These are phyloP conservation scores for Tyria jacobaeae DNA, from an alignment of 2,888 invertebrate genomes.

Conservation along the genomic window DNA sequence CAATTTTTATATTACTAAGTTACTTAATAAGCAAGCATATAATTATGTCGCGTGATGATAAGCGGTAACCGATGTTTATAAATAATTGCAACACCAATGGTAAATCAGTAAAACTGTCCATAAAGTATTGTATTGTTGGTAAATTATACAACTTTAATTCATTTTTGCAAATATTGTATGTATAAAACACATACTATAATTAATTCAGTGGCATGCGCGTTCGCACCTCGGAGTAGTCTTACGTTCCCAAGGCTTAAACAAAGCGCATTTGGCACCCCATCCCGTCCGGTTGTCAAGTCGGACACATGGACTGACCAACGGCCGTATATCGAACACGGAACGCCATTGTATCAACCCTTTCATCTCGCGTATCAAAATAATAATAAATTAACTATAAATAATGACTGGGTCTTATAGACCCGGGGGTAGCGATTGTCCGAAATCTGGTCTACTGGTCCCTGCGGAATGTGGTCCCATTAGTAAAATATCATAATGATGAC, in stretches of 20 bases:
- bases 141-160: background rate
- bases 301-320: constrained; percentile 71
- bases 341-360: constrained; percentile 79
- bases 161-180: constrained; percentile 5
- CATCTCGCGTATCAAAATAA: constrained; percentile 84
- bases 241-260: constrained; percentile 65
- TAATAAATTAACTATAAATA: constrained; percentile 85
- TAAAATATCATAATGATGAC: constrained; percentile 78
- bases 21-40: background rate
- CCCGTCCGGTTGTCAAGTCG: constrained; percentile 54
- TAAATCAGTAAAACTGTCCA: too few species aligned
- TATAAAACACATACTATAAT: constrained; percentile 12
- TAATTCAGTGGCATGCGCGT: constrained; percentile 25
- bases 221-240: constrained; percentile 22
- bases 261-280: constrained; percentile 57
- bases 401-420: constrained; percentile 62
- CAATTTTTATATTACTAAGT: background rate
- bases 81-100: too few species aligned
- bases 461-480: constrained; percentile 84
- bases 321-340: constrained; percentile 74
- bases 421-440: constrained; percentile 53
- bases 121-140: too few species aligned
- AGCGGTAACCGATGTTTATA: background rate
- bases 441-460: constrained; percentile 79
- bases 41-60: background rate